A percentile compares a stretch with the other conserved stretches of the same genome.
These are phyloP conservation scores for Anhinga anhinga DNA, from an alignment of 2,113 vertebrate genomes.

Conservation along the genomic window DNA sequence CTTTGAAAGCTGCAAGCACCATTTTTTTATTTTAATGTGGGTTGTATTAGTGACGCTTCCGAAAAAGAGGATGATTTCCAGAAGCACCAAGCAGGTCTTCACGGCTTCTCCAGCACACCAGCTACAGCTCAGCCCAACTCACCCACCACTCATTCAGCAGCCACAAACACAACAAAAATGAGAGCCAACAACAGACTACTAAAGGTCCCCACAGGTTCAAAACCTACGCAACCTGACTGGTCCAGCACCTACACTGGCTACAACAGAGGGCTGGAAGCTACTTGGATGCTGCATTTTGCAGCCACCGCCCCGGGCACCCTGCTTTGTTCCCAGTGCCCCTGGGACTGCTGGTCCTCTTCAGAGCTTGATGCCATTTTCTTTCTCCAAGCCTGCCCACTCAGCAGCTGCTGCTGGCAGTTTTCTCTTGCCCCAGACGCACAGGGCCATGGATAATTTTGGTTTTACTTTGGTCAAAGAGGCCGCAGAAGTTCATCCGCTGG, in stretches of 20 bases:
- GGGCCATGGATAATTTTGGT: neutral
- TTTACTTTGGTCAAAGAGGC: neutral
- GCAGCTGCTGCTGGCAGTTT: neutral
- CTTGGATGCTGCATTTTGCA: neutral
- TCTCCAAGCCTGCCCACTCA: neutral
- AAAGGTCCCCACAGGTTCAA: neutral
- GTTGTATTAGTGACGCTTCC: neutral
- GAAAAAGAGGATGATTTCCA: neutral
- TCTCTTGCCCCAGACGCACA: neutral
- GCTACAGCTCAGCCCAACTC: neutral
- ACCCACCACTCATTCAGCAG: neutral
- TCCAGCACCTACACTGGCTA: neutral
- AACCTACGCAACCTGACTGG: neutral
- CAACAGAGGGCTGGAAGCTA: neutral
- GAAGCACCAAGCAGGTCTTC: neutral
- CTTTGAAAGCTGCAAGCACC: neutral
- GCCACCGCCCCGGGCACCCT: neutral
- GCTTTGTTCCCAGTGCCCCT: neutral
- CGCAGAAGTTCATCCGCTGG: neutral
- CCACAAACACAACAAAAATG: neutral
- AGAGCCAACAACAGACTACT: neutral
- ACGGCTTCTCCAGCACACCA: fast-evolving
- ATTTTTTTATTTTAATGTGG: neutral
- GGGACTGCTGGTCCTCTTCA: neutral
- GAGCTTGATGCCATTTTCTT: neutral